Evolutionary conservation across 1,140 invertebrate species (phyloP).

Genomic region (Gryllus bimaculatus): DNA sequence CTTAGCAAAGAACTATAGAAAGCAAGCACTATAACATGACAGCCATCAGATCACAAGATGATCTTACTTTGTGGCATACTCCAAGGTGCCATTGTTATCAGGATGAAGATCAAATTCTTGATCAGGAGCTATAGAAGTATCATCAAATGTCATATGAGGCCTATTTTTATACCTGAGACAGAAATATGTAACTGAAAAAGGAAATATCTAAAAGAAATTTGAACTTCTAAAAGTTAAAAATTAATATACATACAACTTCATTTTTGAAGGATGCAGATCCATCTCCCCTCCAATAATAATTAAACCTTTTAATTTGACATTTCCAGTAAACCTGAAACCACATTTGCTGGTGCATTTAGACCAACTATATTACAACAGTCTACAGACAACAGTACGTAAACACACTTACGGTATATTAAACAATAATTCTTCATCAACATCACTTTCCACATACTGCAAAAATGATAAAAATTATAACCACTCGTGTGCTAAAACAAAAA

Average conservation of each 20-base stretch:
- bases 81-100: slow-evolving; percentile 67
- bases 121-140: slow-evolving; percentile 58
- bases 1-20: neutral
- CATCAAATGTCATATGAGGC: slow-evolving; percentile 90
- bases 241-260: slow-evolving; percentile 65
- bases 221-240: neutral
- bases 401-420: slow-evolving; percentile 82
- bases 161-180: slow-evolving; percentile 77
- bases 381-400: neutral
- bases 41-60: neutral
- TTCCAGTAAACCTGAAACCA: slow-evolving; percentile 70
- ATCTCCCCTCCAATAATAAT: slow-evolving; percentile 81
- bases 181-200: neutral
- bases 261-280: slow-evolving; percentile 67
- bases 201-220: neutral
- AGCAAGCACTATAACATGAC: neutral
- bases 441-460: slow-evolving; percentile 84
- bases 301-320: slow-evolving; percentile 89
- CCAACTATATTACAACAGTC: neutral
- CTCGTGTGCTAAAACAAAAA: neutral
- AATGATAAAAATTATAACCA: slow-evolving; percentile 20
- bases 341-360: too few species aligned
- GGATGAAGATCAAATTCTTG: slow-evolving; percentile 84
- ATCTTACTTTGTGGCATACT: slow-evolving; percentile 79
- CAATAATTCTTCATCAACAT: slow-evolving; percentile 85